Base-by-base conservation (phyloP, 2,797 vertebrate species). In the Coluber constrictor region DNA sequence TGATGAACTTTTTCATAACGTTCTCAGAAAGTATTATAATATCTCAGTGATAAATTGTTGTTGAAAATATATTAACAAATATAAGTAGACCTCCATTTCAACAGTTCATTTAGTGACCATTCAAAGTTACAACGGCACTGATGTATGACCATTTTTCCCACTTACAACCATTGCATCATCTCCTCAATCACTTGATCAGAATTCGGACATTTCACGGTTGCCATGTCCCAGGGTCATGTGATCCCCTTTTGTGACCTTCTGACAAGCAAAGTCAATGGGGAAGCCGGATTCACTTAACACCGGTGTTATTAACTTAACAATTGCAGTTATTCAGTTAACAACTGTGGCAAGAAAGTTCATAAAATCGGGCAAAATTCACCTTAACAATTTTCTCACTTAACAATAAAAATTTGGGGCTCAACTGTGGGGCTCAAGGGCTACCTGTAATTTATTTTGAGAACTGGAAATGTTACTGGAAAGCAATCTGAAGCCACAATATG, bases 381-480 rank as follows among this genome's bases (percentile, higher is more conserved):
- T 54, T 54, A 54, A 54, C 51, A 54, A 54, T 10, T 54, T 54
- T 54, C 51, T 54, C 51, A 54, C 63, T 61, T 61, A 70, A 66
- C 63, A 66, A 32, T n/a, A 32, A 32, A 70, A 70, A 16, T 15
- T 32, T 32, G 63, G n/a, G n/a, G 66, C 5, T 32, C 13, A 32
- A 18, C n/a, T 70, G 66, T 32, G n/a, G 6, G 47, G 47, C 1
- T 70, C 66, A 70, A 32, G 66, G 66, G 7, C n/a, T 70, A 32
- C n/a, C 63, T 70, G 27, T 32, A 93, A 89, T 94, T 96, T 89
- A 93, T 94, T 93, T 94, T 92, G 95, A 92, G 95, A 93, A 90
- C 59, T 94, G 94, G 92, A 96, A 96, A 96, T 93, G 25, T 87
- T 87, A n/a, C 43, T 79, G 9, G 20, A 91, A 20, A 32, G 92